A percentile compares a stretch with the other conserved stretches of the same genome.
Evolutionary conservation across 2,797 vertebrate genomes (phyloP).

Genomic region (Catamblyrhynchus diadema): DNA sequence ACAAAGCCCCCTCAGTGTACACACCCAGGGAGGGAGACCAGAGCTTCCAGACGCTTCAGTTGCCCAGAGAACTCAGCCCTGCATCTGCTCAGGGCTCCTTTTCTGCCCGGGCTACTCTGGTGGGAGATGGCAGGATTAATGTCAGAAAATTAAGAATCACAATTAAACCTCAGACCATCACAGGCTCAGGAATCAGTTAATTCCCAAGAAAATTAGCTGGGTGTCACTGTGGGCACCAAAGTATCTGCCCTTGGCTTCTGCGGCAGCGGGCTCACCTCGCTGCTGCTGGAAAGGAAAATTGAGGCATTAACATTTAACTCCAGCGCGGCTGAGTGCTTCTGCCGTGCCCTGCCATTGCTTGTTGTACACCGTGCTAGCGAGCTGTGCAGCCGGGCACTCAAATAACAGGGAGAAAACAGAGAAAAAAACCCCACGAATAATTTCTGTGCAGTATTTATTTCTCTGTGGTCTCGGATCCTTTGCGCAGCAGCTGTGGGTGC

Average conservation of each 20-base stretch:
- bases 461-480: neutral
- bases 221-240: neutral
- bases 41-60: neutral
- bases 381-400: neutral
- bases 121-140: neutral
- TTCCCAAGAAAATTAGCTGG: neutral
- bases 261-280: rapidly evolving
- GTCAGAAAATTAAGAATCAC: neutral
- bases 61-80: neutral
- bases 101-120: neutral
- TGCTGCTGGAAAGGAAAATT: neutral
- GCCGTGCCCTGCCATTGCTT: rapidly evolving
- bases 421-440: rapidly evolving
- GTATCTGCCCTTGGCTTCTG: neutral
- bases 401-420: neutral
- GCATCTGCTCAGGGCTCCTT: neutral
- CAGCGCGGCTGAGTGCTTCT: neutral
- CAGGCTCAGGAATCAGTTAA: rapidly evolving
- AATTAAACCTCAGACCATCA: neutral
- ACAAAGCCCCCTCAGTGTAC: neutral
- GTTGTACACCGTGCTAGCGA: neutral
- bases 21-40: neutral
- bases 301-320: neutral
- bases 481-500: neutral
- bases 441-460: rapidly evolving